These are phyloP conservation scores for Leucophora obtusa DNA, from an alignment of 2,888 invertebrate genomes.

Conservation along the genomic window DNA sequence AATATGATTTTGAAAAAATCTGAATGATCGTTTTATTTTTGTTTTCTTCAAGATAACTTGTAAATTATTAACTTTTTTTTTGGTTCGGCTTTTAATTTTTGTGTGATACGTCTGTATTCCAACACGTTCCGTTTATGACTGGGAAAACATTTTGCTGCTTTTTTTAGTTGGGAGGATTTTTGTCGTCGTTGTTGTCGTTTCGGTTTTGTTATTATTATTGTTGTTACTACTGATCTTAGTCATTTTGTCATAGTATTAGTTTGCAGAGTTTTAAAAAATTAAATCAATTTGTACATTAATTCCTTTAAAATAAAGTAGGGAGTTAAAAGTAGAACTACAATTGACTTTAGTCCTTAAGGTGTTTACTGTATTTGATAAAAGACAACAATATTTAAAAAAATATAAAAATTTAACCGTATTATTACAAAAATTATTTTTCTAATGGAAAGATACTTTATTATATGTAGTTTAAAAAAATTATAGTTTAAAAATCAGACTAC, in stretches of 20 bases:
- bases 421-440: too few species aligned
- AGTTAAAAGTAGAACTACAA: too few species aligned
- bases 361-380: too few species aligned
- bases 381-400: too few species aligned
- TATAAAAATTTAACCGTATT: too few species aligned
- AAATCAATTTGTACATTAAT: not conserved
- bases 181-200: conserved; percentile 49
- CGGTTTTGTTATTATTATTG: conserved; percentile 40
- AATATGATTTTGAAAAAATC: conserved; percentile 49
- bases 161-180: conserved; percentile 62
- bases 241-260: conserved; percentile 39
- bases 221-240: conserved; percentile 37
- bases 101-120: conserved; percentile 75
- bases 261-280: conserved; percentile 8
- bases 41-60: conserved; percentile 57
- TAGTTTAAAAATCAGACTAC: too few species aligned
- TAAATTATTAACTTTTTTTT: conserved; percentile 49
- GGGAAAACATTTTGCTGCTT: conserved; percentile 69
- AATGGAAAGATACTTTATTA: too few species aligned
- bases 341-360: too few species aligned
- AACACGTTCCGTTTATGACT: conserved; percentile 78
- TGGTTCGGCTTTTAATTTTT: conserved; percentile 42
- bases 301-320: not conserved
- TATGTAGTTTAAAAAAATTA: too few species aligned
- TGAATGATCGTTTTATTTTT: conserved; percentile 42